Evolutionary conservation across 2,888 invertebrate species (phyloP).

Genomic region (Andrena flavipes): DNA sequence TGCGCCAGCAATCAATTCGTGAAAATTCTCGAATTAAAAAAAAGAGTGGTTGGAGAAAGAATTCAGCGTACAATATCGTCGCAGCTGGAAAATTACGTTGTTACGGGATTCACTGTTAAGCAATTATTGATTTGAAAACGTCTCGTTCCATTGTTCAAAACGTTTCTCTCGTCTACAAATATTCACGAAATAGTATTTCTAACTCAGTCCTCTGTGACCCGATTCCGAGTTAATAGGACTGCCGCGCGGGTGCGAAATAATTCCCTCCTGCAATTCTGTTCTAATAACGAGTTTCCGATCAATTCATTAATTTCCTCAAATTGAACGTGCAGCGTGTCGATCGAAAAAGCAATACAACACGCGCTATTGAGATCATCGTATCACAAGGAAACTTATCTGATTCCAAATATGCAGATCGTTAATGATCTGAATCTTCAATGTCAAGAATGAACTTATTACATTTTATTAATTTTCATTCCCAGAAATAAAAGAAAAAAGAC

Average conservation of each 20-base stretch:
- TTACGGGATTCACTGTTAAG: constrained; percentile 1
- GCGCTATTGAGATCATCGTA: background rate
- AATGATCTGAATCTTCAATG: too few species aligned
- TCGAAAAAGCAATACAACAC: background rate
- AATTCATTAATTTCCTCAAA: constrained; percentile 30
- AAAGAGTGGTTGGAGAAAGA: background rate
- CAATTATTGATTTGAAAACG: constrained; percentile 52
- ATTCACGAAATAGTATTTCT: constrained; percentile 43
- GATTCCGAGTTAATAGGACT: constrained; percentile 51
- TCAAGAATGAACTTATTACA: too few species aligned
- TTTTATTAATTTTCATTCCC: too few species aligned
- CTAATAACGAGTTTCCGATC: constrained; percentile 47
- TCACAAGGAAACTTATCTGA: background rate
- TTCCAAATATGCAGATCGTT: too few species aligned
- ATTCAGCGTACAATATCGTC: constrained; percentile 3
- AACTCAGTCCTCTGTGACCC: constrained; percentile 40
- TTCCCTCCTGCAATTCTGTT: constrained; percentile 39
- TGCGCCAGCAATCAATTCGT: constrained; percentile 23
- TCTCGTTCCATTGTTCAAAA: constrained; percentile 33
- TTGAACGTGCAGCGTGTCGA: background rate
- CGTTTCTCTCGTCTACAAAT: constrained; percentile 23
- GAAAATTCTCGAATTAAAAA: constrained; percentile 28
- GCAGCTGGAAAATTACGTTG: constrained; percentile 23
- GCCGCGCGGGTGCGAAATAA: constrained; percentile 52
- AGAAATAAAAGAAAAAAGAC: too few species aligned